Conservation (phyloP, 2,888 invertebrate species). For the Bellardia bayeri region DNA sequence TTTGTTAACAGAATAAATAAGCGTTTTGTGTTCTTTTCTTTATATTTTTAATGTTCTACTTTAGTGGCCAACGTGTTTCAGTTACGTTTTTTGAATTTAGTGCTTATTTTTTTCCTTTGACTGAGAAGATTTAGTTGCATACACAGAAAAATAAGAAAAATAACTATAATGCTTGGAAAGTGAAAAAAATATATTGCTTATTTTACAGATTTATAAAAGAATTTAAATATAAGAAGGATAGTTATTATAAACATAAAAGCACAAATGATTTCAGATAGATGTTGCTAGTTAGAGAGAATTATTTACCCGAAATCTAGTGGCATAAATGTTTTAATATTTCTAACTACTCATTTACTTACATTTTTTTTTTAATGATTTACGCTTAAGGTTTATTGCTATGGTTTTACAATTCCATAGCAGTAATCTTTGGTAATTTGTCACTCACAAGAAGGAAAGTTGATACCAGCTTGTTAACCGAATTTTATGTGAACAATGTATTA, state of each 20-base stretch:
- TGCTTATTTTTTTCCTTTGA: constrained; percentile 32
- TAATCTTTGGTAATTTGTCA: too few relatives aligned
- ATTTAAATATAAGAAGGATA: constrained; percentile 28
- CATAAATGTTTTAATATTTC: too few relatives aligned
- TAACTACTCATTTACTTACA: too few relatives aligned
- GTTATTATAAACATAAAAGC: constrained; percentile 2
- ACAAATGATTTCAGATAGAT: constrained; percentile 12
- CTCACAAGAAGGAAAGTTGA: too few relatives aligned
- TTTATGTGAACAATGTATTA: too few relatives aligned
- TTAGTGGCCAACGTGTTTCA: constrained; percentile 58
- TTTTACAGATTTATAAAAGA: constrained; percentile 37
- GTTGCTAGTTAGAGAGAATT: neutral
- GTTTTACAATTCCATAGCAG: too few relatives aligned
- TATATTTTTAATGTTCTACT: constrained; percentile 23
- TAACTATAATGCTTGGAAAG: constrained; percentile 39
- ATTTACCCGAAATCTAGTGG: neutral
- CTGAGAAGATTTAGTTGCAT: constrained; percentile 4
- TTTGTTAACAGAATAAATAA: constrained; percentile 38
- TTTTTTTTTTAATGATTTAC: too few relatives aligned
- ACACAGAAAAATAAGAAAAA: neutral
- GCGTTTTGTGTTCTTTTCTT: constrained; percentile 9
- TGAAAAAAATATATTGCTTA: constrained; percentile 37
- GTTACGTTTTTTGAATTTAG: constrained; percentile 55
- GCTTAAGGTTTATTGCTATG: too few relatives aligned
- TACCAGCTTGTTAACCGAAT: too few relatives aligned